A percentile compares a stretch with the other conserved stretches of the same genome.
phyloP scores from a whole-genome alignment of 2,888 invertebrate species.

The Gymnocheta viridis region DNA sequence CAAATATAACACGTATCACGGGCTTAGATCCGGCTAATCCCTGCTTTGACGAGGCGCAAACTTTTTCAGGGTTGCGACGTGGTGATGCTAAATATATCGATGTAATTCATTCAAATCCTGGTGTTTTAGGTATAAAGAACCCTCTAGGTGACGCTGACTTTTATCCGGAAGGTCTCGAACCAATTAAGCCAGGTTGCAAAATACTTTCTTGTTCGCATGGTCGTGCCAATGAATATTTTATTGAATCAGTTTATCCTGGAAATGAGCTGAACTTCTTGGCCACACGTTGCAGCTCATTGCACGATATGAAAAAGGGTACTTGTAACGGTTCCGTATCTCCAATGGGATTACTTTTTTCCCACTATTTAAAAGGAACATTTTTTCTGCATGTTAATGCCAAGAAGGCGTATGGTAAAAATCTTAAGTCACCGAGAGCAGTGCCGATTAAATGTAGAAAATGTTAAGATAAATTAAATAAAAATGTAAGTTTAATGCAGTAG shows the following conservation, averaged over 20 bases:
- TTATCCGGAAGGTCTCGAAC: constrained; percentile 74
- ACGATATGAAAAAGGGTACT: constrained; percentile 61
- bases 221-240: constrained; percentile 74
- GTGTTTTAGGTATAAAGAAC: constrained; percentile 74
- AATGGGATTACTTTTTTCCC: constrained; percentile 74
- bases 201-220: constrained; percentile 74
- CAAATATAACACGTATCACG: constrained; percentile 75
- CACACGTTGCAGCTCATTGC: constrained; percentile 72
- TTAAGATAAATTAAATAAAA: too few species aligned
- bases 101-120: constrained; percentile 76
- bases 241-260: constrained; percentile 76
- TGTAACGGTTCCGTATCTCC: constrained; percentile 67
- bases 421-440: not conserved
- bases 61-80: constrained; percentile 73
- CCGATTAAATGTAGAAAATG: not conserved
- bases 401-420: constrained; percentile 72
- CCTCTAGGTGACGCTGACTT: constrained; percentile 77
- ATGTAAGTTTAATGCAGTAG: too few species aligned
- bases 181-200: constrained; percentile 74
- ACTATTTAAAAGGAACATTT: constrained; percentile 73
- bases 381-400: constrained; percentile 72
- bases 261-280: constrained; percentile 75
- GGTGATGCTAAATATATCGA: constrained; percentile 78
- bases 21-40: constrained; percentile 80
- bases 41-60: constrained; percentile 77